Evolutionary conservation across 2,888 invertebrate genomes (phyloP).

Genomic region (Mantis religiosa): DNA sequence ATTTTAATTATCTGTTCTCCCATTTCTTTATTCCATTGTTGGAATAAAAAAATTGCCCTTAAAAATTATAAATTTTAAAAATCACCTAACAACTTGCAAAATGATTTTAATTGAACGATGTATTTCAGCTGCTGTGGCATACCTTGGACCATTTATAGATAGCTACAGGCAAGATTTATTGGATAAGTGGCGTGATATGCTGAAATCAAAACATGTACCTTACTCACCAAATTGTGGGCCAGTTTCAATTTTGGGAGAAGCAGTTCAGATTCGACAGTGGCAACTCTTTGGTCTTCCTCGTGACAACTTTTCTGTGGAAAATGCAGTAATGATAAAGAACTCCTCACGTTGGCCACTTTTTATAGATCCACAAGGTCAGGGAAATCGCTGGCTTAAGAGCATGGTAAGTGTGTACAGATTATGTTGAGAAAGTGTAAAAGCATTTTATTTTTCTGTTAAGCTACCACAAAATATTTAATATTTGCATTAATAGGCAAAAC

Average conservation of each 20-base stretch:
- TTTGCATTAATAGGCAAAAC: no score
- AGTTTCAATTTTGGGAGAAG: slow-evolving; percentile 66
- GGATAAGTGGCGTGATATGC: slow-evolving; percentile 52
- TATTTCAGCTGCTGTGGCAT: slow-evolving; percentile 66
- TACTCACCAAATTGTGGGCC: slow-evolving; percentile 65
- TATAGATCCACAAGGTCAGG: slow-evolving; percentile 90
- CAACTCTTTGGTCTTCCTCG: slow-evolving; percentile 81
- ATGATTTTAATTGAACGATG: background rate
- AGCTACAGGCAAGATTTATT: slow-evolving; percentile 57
- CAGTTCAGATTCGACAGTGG: slow-evolving; percentile 74
- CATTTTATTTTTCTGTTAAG: no score
- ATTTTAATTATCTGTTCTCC: background rate
- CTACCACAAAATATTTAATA: no score
- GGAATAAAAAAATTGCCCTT: no score
- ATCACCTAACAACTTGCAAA: background rate
- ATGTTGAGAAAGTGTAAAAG: background rate
- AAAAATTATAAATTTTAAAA: background rate
- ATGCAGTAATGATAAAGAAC: slow-evolving; percentile 77
- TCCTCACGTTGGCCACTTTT: slow-evolving; percentile 85
- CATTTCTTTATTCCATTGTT: background rate
- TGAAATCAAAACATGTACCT: slow-evolving; percentile 55
- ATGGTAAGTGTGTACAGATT: slow-evolving; percentile 51
- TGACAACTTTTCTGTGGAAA: slow-evolving; percentile 82
- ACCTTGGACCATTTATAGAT: slow-evolving; percentile 74
- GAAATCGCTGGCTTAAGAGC: slow-evolving; percentile 86